phyloP scores from a whole-genome alignment of 2,888 invertebrate genomes.

The Andrena fulva region DNA sequence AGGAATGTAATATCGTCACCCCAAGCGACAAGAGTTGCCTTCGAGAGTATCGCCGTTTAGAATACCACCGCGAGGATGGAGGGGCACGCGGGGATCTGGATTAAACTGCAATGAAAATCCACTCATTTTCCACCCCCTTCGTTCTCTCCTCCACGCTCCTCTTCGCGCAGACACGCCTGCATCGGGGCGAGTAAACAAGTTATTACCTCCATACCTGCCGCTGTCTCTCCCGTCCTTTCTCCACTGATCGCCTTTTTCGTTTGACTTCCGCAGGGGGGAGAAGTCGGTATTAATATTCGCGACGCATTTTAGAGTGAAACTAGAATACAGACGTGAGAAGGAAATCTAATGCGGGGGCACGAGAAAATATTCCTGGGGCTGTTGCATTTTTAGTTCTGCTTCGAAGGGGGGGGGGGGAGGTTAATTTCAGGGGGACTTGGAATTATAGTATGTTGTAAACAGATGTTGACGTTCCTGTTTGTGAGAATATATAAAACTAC shows the following conservation, averaged over 20 bases:
- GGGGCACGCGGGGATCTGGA: constrained; percentile 72
- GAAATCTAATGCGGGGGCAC: too few relatives aligned
- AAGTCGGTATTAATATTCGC: background rate
- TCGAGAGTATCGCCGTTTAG: constrained; percentile 79
- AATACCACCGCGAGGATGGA: constrained; percentile 64
- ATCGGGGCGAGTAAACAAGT: constrained; percentile 70
- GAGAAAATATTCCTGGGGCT: too few relatives aligned
- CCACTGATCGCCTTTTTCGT: constrained; percentile 26
- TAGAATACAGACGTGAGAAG: too few relatives aligned
- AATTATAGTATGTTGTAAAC: too few relatives aligned
- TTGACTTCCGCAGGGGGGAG: background rate
- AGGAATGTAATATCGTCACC: constrained; percentile 85
- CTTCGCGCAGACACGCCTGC: constrained; percentile 55
- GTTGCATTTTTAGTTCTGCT: too few relatives aligned
- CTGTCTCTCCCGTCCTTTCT: constrained; percentile 20
- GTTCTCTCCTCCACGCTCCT: constrained; percentile 36
- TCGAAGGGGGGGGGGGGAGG: too few relatives aligned
- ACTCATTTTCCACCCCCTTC: constrained; percentile 71
- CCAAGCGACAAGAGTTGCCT: constrained; percentile 84
- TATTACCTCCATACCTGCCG: constrained; percentile 65
- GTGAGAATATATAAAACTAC: too few relatives aligned
- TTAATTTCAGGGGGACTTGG: too few relatives aligned
- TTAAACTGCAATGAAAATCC: constrained; percentile 84
- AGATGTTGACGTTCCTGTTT: too few relatives aligned
- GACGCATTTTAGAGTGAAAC: too few relatives aligned